Evolutionary conservation across 2,888 invertebrate genomes (phyloP), one percentile per base, ranked within the genome.

Genomic region (Trachelus iudaicus): DNA sequence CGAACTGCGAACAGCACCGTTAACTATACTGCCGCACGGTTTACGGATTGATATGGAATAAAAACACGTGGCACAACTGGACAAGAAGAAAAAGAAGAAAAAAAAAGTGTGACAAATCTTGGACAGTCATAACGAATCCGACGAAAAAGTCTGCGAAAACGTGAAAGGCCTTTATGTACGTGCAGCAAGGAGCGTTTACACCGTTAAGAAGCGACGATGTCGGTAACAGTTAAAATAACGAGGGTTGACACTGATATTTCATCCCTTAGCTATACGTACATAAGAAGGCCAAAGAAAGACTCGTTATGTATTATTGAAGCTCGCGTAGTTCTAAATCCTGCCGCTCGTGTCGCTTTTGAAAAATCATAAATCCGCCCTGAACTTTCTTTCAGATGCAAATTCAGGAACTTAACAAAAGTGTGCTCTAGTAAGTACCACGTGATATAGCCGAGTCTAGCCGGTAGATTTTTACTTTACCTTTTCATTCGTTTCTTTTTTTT

Each of bases 341-440:
- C 15, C 40, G 15, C 4, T 56, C 23, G 56, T 23, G 56, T 56
- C 56, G 56, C 56, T 23, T 23, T 15, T 56, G 23, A 56, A 85
- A 84, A 85, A 85, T 86, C 86, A 87, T 88, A 89, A 88, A 90
- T 89, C 83, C 85, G 83, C 81, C 83, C 82, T 77, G 80, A 80
- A 78, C 74, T 81, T 82, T 84, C 85, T 89, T 90, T 90, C 88
- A 89, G 81, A 89, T 90, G 90, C 84, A 90, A 90, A 90, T 90
- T 81, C 81, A 77, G 37, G 76, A 83, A 84, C 84, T 84, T 86
- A 85, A 88, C 87, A 88, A 89, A 89, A 88, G 87, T 87, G 84
- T 81, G 77, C 77, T 35, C 4, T 69, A 71, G 71, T 69, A 40
- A 71, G 71, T 69, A 40, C 35, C 73, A n/a, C 34, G 75, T 68